These are phyloP conservation scores for Synodontis membranacea DNA, from an alignment of 2,113 vertebrate genomes.

Conservation along the genomic window DNA sequence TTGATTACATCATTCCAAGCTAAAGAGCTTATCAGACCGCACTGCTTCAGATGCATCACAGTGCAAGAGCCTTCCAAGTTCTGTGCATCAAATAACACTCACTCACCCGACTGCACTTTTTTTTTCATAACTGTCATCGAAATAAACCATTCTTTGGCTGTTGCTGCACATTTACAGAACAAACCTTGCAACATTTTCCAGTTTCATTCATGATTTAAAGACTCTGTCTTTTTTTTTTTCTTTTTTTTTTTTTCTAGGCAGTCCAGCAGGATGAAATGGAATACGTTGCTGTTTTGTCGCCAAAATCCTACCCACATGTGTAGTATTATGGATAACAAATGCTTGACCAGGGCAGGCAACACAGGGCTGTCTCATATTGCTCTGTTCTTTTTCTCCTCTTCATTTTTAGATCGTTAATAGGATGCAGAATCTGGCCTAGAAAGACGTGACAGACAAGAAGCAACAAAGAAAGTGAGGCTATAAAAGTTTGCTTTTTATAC, in stretches of 20 bases:
- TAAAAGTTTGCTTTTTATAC: not conserved
- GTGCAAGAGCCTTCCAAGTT: not conserved
- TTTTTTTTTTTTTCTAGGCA: not conserved
- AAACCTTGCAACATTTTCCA: conserved; percentile 49
- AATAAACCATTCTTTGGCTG: conserved; percentile 31
- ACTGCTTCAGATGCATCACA: not conserved
- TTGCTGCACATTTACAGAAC: conserved; percentile 27
- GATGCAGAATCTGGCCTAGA: not conserved
- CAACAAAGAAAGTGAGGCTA: not conserved
- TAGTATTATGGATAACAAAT: not conserved
- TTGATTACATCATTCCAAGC: not conserved
- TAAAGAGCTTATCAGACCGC: not conserved
- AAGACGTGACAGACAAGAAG: not conserved
- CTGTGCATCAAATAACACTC: not conserved
- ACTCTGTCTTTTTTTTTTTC: not conserved
- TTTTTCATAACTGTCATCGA: not conserved
- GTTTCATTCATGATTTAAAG: not conserved
- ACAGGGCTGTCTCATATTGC: not conserved
- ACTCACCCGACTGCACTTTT: not conserved
- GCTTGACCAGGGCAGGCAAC: not conserved
- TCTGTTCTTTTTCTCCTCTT: not conserved
- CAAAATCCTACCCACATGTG: conserved; percentile 7
- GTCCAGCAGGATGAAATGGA: conserved; percentile 56
- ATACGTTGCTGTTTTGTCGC: conserved; percentile 50
- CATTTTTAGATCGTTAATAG: not conserved